Conservation (phyloP, 2,888 invertebrate species). For the Camponotus fellah region DNA sequence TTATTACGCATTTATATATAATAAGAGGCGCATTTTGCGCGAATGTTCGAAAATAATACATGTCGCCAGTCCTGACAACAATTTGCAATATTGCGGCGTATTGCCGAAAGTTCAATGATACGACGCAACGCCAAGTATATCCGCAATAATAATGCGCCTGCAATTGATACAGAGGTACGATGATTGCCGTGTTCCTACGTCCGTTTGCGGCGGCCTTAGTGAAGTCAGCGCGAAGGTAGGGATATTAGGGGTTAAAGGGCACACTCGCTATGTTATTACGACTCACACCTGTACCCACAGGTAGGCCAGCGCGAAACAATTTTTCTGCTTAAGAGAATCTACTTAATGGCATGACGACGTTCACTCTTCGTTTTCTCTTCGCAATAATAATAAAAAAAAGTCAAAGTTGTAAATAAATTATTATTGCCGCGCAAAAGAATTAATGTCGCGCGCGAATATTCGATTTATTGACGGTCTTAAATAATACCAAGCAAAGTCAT, state of each 20-base stretch:
- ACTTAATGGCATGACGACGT: constrained; percentile 72
- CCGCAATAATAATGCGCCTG: constrained; percentile 82
- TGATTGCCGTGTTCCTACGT: constrained; percentile 80
- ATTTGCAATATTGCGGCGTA: constrained; percentile 26
- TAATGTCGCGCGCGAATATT: constrained; percentile 64
- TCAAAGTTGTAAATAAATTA: constrained; percentile 72
- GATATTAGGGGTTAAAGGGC: constrained; percentile 82
- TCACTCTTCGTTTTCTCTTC: constrained; percentile 5
- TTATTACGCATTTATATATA: not conserved
- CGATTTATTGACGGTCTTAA: not conserved
- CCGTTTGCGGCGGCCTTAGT: constrained; percentile 83
- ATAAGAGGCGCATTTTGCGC: not conserved
- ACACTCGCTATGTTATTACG: constrained; percentile 84
- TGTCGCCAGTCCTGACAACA: constrained; percentile 33
- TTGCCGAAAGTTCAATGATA: constrained; percentile 64
- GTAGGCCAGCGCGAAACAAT: constrained; percentile 67
- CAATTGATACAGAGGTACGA: constrained; percentile 84
- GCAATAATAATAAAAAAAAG: constrained; percentile 53
- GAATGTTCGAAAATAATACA: constrained; percentile 13
- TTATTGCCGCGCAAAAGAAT: constrained; percentile 66
- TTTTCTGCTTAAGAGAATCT: constrained; percentile 70
- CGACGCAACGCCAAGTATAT: constrained; percentile 71
- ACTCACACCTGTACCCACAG: constrained; percentile 83
- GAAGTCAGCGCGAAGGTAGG: constrained; percentile 79
- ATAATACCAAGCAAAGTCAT: not conserved